A percentile compares a stretch with the other conserved stretches of the same genome.
Evolutionary conservation across 1,140 invertebrate genomes (phyloP).

Genomic region (Magallana gigas): DNA sequence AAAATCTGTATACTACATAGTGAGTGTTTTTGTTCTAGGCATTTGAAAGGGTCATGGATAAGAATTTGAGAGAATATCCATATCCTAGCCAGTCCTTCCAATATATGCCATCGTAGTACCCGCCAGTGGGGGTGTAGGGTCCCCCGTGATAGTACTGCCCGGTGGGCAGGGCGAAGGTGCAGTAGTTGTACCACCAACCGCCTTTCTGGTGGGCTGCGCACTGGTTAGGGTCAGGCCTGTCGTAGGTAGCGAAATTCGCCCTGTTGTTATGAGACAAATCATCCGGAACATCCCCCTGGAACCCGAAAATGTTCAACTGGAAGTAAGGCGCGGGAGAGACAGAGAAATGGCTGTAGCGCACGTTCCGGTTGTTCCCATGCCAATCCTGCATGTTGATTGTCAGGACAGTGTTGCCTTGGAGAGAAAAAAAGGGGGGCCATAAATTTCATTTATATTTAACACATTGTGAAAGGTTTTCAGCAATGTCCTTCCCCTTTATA

Average conservation of each 20-base stretch:
- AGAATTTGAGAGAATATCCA: conserved; percentile 68
- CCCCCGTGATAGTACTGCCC: conserved; percentile 72
- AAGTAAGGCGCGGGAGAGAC: conserved; percentile 40
- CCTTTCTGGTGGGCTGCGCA: conserved; percentile 64
- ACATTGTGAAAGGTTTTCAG: too few relatives aligned
- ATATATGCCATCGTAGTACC: conserved; percentile 72
- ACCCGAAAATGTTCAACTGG: conserved; percentile 54
- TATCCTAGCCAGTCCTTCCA: conserved; percentile 70
- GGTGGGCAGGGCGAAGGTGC: conserved; percentile 66
- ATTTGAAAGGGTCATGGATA: conserved; percentile 65
- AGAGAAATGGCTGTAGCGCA: conserved; percentile 62
- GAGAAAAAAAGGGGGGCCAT: neutral
- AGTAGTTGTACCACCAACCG: conserved; percentile 76
- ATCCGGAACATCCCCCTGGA: conserved; percentile 55
- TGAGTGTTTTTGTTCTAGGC: neutral
- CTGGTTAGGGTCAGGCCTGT: conserved; percentile 59
- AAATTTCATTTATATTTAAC: too few relatives aligned
- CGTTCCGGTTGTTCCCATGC: conserved; percentile 52
- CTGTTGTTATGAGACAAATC: conserved; percentile 64
- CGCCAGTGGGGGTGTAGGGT: conserved; percentile 62
- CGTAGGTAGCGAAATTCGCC: conserved; percentile 62
- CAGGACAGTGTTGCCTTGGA: conserved; percentile 64
- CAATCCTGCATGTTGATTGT: conserved; percentile 66
- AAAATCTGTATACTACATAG: too few relatives aligned
- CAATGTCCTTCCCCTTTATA: too few relatives aligned